These are phyloP conservation scores for Sclerurus mexicanus DNA, from an alignment of 2,113 vertebrate genomes.

Conservation along the genomic window DNA sequence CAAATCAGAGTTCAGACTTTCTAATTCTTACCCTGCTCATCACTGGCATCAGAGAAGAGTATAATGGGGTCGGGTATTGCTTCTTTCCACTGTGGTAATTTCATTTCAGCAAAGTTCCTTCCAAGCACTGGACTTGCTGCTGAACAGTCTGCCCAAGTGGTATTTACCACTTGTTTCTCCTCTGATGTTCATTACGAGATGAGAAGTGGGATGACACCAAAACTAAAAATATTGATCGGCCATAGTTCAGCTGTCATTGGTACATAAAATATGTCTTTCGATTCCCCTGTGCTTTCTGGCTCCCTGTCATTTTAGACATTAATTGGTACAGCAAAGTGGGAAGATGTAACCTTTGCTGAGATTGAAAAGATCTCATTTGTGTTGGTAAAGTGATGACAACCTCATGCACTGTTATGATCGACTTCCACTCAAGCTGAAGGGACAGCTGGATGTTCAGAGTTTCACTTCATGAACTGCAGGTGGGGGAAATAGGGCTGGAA, in stretches of 20 bases:
- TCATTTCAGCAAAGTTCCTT: not conserved
- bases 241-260: not conserved
- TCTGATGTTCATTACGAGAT: not conserved
- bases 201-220: not conserved
- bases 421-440: not conserved
- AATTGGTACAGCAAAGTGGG: not conserved
- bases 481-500: not conserved
- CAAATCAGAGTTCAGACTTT: not conserved
- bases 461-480: not conserved
- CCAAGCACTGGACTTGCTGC: not conserved
- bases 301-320: slow-evolving; percentile 5
- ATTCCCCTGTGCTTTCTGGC: not conserved
- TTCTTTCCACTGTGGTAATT: not conserved
- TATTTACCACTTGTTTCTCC: not conserved
- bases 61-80: not conserved
- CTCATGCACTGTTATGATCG: fast-evolving
- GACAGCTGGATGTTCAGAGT: not conserved
- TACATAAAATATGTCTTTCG: not conserved
- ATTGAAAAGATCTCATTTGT: not conserved
- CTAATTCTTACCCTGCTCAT: not conserved
- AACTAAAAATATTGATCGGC: not conserved
- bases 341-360: not conserved
- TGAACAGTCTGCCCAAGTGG: not conserved
- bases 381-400: not conserved
- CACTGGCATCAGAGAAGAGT: not conserved